phyloP scores from a whole-genome alignment of 1,140 invertebrate species.

The Drosophila nasuta region DNA sequence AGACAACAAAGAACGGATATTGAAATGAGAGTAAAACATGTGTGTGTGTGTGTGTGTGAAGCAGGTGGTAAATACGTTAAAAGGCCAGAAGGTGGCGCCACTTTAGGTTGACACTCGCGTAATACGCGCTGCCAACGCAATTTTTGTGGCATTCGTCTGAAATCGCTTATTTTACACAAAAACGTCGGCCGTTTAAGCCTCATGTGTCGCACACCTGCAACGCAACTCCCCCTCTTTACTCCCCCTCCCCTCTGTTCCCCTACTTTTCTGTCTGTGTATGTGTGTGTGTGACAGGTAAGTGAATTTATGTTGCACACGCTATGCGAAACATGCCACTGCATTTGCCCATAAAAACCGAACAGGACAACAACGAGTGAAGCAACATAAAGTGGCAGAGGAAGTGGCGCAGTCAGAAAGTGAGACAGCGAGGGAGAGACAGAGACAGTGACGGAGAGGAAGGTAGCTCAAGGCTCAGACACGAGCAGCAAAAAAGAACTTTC shows the following conservation, averaged over 20 bases:
- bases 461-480: conserved; percentile 20
- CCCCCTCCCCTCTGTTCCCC: too few relatives aligned
- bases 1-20: neutral
- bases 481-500: conserved; percentile 33
- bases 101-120: neutral
- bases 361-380: neutral
- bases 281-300: conserved; percentile 70
- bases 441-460: neutral
- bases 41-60: neutral
- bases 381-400: neutral
- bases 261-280: conserved; percentile 20
- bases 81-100: neutral
- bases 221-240: neutral
- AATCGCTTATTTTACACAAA: conserved; percentile 72
- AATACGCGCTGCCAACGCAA: conserved; percentile 1
- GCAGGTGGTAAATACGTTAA: neutral
- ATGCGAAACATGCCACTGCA: conserved; percentile 80
- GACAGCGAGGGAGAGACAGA: neutral
- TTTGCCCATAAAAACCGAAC: conserved; percentile 68
- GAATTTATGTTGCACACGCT: conserved; percentile 77
- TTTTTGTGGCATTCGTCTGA: conserved; percentile 24
- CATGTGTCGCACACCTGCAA: conserved; percentile 46
- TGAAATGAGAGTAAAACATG: neutral
- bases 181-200: conserved; percentile 59
- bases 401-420: neutral